phyloP scores from a whole-genome alignment of 2,888 invertebrate species.

The Epirrhoe alternata region DNA sequence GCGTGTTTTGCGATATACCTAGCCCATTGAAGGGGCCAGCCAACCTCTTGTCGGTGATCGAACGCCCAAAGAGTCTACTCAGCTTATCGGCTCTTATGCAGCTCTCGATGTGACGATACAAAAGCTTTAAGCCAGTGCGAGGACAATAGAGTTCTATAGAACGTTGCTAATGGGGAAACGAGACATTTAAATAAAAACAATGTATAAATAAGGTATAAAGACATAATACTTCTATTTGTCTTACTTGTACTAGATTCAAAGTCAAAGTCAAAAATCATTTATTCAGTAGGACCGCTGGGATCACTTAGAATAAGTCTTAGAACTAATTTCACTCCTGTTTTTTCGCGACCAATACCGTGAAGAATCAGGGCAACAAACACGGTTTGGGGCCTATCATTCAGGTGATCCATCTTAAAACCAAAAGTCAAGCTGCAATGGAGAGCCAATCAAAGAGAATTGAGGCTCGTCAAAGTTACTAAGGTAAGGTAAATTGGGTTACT shows the following conservation, averaged over 20 bases:
- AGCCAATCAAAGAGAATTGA: too few relatives aligned
- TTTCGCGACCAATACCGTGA: too few relatives aligned
- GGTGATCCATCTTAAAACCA: too few relatives aligned
- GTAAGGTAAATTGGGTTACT: too few relatives aligned
- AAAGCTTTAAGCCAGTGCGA: slow-evolving; percentile 45
- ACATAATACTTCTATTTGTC: background rate
- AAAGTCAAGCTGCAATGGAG: too few relatives aligned
- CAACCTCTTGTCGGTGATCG: slow-evolving; percentile 66
- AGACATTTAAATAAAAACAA: background rate
- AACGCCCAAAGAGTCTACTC: slow-evolving; percentile 70
- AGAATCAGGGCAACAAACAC: too few relatives aligned
- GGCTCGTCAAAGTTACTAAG: too few relatives aligned
- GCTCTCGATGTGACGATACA: slow-evolving; percentile 49
- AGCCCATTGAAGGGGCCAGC: slow-evolving; percentile 36
- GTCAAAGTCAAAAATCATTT: too few relatives aligned
- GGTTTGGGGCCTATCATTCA: too few relatives aligned
- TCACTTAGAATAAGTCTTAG: too few relatives aligned
- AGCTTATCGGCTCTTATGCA: slow-evolving; percentile 68
- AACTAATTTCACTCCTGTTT: too few relatives aligned
- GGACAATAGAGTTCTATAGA: slow-evolving; percentile 14
- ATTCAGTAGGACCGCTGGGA: too few relatives aligned
- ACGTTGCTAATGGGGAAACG: slow-evolving; percentile 13
- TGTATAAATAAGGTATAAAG: background rate
- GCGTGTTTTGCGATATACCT: slow-evolving; percentile 43
- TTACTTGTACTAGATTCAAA: background rate